Base-by-base conservation (phyloP, 92 coral and sea anemone genomes). In the Diadumene lineata region DNA sequence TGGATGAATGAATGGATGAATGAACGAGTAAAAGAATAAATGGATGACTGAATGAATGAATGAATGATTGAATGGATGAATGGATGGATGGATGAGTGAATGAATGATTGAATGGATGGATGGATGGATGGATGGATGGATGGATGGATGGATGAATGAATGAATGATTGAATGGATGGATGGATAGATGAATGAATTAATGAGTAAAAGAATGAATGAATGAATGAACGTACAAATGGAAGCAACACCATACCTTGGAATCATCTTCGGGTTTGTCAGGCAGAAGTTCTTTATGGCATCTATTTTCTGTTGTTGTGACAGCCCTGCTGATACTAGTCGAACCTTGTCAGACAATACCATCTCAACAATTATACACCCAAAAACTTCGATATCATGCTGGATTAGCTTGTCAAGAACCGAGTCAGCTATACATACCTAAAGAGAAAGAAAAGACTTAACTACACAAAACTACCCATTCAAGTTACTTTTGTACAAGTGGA, bases 291-390 rank as follows among this genome's bases (percentile, higher is more conserved):
- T 56, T 19, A 87, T 84, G 26, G 89, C 86, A 38, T 44, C 66
- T 34, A 81, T 77, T 55, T 79, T 91, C 68, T 82, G 81, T 44
- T 81, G 75, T 66, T 79, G 78, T 6, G 88, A 43, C 58, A 88
- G 50, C 31, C 93, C 91, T 25, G 89, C 84, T 0, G 98, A 74
- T 26, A 85, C 68, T 7, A 88, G 90, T 1, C 96, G 94, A 33
- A 90, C 84, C 73, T 88, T 88, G 15, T 84, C 92, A 6, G 92
- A 87, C n/a, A 89, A 66, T 16, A 91, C 86, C 93, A 94, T 94
- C 79, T 94, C 97, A 11, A 85, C 93, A 51, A 91, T 64, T 31
- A 85, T 85, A 61, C 92, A 91, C n/a, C 94, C 96, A 2, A 91
- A 78, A 34, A 81, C 81, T 43, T 83, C 86, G 73, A 94, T 79